These are phyloP conservation scores for Brachymystax lenok DNA, from an alignment of 2,797 vertebrate species.

Conservation along the genomic window DNA sequence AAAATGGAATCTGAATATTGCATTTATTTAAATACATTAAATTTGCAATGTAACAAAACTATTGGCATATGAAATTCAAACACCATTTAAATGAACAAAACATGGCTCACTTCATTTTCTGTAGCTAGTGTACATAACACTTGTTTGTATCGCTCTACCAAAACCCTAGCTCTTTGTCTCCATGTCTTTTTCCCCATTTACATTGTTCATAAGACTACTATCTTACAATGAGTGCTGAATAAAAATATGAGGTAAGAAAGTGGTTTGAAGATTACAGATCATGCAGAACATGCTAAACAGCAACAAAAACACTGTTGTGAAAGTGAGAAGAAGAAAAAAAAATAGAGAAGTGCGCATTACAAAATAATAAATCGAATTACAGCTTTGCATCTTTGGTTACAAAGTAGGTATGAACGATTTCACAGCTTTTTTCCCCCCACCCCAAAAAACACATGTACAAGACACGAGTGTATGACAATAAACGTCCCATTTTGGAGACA, in stretches of 20 bases:
- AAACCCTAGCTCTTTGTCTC: conserved; percentile 69
- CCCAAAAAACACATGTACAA: conserved; percentile 43
- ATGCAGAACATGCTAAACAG: conserved; percentile 98
- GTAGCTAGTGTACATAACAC: conserved; percentile 86
- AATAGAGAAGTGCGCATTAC: conserved; percentile 50
- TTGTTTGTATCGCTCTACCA: conserved; percentile 75
- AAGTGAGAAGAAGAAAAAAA: conserved; percentile 81
- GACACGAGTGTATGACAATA: conserved; percentile 83
- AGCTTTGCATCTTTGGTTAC: conserved; percentile 99
- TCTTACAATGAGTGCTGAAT: conserved; percentile 99
- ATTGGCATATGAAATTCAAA: conserved; percentile 99
- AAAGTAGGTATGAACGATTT: conserved; percentile 98
- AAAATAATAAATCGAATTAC: conserved; percentile 85
- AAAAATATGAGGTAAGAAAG: conserved; percentile 99
- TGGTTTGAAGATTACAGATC: conserved; percentile 98
- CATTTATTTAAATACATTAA: conserved; percentile 99
- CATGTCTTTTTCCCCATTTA: conserved; percentile 75
- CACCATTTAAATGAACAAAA: conserved; percentile 99
- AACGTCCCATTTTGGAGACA: conserved; percentile 66
- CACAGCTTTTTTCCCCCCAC: conserved; percentile 86
- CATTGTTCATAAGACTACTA: conserved; percentile 93
- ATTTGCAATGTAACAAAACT: conserved; percentile 99
- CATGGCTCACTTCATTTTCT: conserved; percentile 99
- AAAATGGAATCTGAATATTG: conserved; percentile 94
- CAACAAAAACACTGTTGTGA: conserved; percentile 85